phyloP scores from a whole-genome alignment of 2,888 invertebrate species.

The Hedychridium roseum region DNA sequence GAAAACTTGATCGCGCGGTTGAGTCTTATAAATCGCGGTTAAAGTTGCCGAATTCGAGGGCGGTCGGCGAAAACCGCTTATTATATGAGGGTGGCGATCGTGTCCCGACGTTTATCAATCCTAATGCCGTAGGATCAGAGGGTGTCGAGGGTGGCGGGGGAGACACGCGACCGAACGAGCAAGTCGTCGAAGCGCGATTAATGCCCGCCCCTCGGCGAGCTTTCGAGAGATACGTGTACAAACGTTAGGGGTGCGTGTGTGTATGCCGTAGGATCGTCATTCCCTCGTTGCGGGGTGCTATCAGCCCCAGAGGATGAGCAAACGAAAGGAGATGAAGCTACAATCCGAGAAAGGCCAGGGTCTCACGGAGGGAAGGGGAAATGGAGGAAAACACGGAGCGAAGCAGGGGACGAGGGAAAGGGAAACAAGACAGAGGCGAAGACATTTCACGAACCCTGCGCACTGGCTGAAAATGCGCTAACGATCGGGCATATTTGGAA shows the following conservation, averaged over 20 bases:
- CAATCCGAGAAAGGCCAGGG: too few relatives aligned
- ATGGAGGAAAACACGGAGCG: too few relatives aligned
- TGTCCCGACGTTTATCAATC: constrained; percentile 1
- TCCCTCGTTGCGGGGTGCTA: neutral
- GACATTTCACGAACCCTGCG: too few relatives aligned
- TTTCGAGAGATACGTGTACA: neutral
- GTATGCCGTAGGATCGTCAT: constrained; percentile 4
- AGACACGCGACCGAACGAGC: constrained; percentile 2
- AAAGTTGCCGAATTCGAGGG: neutral
- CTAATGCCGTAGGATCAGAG: neutral
- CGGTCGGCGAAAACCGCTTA: neutral
- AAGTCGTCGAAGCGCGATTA: constrained; percentile 22
- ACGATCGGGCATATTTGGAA: too few relatives aligned
- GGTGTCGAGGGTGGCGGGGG: neutral
- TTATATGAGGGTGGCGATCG: neutral
- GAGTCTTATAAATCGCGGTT: neutral
- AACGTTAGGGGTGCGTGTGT: neutral
- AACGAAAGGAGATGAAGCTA: too few relatives aligned
- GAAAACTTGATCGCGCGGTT: neutral
- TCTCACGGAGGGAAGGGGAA: too few relatives aligned
- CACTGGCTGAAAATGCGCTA: too few relatives aligned
- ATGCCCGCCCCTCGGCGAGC: constrained; percentile 2
- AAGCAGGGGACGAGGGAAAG: too few relatives aligned
- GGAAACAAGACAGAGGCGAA: too few relatives aligned
- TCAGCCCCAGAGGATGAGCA: too few relatives aligned